Base-by-base conservation (phyloP, 1,140 invertebrate species). In the Calosoma granatense region DNA sequence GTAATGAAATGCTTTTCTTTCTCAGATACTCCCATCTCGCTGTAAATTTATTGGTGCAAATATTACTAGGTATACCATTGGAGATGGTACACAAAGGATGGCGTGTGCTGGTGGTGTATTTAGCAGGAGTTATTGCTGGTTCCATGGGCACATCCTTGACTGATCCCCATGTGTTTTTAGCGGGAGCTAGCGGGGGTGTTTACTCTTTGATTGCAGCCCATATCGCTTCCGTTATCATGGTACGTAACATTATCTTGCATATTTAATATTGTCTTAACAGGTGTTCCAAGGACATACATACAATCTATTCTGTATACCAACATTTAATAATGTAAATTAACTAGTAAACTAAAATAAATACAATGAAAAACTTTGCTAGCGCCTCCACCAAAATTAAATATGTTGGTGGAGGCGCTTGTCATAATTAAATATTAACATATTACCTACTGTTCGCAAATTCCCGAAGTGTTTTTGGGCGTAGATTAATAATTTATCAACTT, bases 71-170 rank as follows among this genome's bases (percentile, higher is more conserved):
- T 1, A 81, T 97, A 19, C 92, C 93, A 0, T 70, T 98, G 53
- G 95, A 98, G 73, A 88, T 98, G 84, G 94, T 97, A 9, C 94
- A 98, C 70, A 85, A 87, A 63, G 94, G 90, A 84, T 95, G 91
- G 90, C 76, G 93, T 52, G 87, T 97, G 1, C 72, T 88, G 0
- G 69, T 88, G 1, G 84, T 94, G 26, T 91, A 90, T 66, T 66
- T 88, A 43, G 84, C 87, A 0, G 91, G 91, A 1, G 91, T 94
- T 0, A 65, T 90, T 1, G 90, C 90, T 11, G 90, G 91, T n/a
- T 90, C 87, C 1, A 76, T 93, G 36, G 88, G 87, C 6, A 92
- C 92, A n/a, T 95, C 92, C 1, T 77, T 97, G 1, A 83, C 87
- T 4, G 94, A 96, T 76, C 92, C 92, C 0, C 69, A 72, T 39